These are phyloP conservation scores for Rhamphomyia laevipes DNA, from an alignment of 2,888 invertebrate genomes.

Conservation along the genomic window DNA sequence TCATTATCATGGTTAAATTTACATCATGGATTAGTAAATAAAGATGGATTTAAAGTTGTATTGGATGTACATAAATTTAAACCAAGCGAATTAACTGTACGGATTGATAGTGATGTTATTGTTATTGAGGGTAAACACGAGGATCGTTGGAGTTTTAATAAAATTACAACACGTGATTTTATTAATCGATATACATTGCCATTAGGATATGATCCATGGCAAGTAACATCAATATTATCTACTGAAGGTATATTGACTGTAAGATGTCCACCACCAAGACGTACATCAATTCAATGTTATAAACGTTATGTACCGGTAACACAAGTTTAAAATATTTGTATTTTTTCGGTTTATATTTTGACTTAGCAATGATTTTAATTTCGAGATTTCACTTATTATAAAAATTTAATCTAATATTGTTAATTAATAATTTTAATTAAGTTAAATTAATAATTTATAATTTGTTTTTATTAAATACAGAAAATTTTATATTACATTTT, in stretches of 20 bases:
- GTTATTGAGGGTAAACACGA: slow-evolving; percentile 60
- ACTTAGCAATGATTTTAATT: background rate
- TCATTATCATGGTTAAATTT: background rate
- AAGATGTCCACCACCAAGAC: slow-evolving; percentile 46
- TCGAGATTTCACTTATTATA: background rate
- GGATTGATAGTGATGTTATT: slow-evolving; percentile 50
- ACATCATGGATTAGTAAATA: background rate
- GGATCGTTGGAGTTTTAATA: slow-evolving; percentile 58
- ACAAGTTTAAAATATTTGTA: background rate
- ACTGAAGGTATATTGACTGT: slow-evolving; percentile 72
- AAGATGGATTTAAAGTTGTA: slow-evolving; percentile 5
- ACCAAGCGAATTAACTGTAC: slow-evolving; percentile 58
- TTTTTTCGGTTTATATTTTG: background rate
- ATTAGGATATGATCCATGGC: slow-evolving; percentile 52
- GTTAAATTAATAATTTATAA: too few relatives aligned
- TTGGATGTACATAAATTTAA: slow-evolving; percentile 39
- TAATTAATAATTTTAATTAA: too few relatives aligned
- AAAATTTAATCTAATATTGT: background rate
- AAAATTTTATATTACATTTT: too few relatives aligned
- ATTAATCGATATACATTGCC: slow-evolving; percentile 59
- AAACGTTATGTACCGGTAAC: background rate
- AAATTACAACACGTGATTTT: slow-evolving; percentile 70
- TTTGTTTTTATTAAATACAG: too few relatives aligned
- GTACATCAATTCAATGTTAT: slow-evolving; percentile 1
- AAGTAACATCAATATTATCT: slow-evolving; percentile 63